phyloP scores from a whole-genome alignment of 2,888 invertebrate species.

The Criorhina ranunculi region DNA sequence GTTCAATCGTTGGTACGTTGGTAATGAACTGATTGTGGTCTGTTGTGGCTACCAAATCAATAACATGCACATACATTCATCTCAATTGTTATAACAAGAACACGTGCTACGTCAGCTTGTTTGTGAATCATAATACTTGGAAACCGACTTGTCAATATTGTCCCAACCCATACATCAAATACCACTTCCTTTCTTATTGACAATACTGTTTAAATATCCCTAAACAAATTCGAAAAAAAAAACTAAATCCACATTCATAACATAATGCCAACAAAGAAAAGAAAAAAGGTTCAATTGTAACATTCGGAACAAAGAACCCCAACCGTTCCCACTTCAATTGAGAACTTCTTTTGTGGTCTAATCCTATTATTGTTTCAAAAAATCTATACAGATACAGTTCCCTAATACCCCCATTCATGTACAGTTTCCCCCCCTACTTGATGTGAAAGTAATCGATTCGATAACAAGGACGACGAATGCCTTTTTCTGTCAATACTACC shows the following conservation, averaged over 20 bases:
- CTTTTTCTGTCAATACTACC: slow-evolving; percentile 46
- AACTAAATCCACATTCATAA: slow-evolving; percentile 36
- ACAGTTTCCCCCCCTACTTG: background rate
- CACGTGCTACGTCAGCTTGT: background rate
- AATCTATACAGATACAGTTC: slow-evolving; percentile 2
- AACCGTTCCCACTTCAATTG: slow-evolving; percentile 22
- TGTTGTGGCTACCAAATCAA: background rate
- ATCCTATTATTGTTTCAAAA: slow-evolving; percentile 50
- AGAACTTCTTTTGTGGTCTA: slow-evolving; percentile 25
- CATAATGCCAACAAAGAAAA: slow-evolving; percentile 21
- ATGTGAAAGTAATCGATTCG: slow-evolving; percentile 40
- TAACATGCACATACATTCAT: background rate
- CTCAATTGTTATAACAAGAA: too few relatives aligned
- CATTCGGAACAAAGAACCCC: background rate
- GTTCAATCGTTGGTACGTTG: too few relatives aligned
- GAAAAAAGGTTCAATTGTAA: slow-evolving; percentile 31
- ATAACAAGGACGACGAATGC: slow-evolving; percentile 5
- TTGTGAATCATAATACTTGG: too few relatives aligned
- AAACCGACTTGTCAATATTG: slow-evolving; percentile 7
- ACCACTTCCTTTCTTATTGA: slow-evolving; percentile 11
- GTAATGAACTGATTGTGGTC: too few relatives aligned
- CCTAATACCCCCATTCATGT: slow-evolving; percentile 29
- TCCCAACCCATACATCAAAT: slow-evolving; percentile 6
- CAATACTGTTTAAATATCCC: slow-evolving; percentile 18
- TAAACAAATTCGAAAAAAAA: slow-evolving; percentile 28